These are phyloP conservation scores for Coturnix japonica DNA, from an alignment of 2,113 vertebrate genomes.

Conservation along the genomic window DNA sequence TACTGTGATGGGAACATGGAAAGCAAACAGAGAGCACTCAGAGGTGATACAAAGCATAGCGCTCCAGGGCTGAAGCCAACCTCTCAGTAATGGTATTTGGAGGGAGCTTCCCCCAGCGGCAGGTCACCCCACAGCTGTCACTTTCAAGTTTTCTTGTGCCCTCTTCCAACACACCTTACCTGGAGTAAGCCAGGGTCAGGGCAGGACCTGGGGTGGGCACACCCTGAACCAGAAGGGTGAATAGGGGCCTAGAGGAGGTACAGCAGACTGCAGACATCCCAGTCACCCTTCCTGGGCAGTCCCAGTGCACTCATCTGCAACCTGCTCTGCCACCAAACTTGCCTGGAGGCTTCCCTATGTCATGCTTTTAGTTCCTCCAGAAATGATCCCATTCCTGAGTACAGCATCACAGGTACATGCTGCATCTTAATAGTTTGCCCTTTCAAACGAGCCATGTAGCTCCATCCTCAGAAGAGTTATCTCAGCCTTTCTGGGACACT, in stretches of 20 bases:
- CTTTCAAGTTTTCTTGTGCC: not conserved
- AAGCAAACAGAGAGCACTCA: not conserved
- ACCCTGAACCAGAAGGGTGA: rapidly evolving
- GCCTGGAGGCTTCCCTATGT: not conserved
- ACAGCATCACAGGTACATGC: rapidly evolving
- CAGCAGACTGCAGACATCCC: not conserved
- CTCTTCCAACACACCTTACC: not conserved
- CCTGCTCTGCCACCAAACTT: not conserved
- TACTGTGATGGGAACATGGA: not conserved
- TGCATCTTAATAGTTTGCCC: not conserved
- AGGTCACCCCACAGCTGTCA: not conserved
- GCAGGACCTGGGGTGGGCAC: rapidly evolving
- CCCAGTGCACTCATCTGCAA: not conserved
- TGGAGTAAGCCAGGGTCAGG: not conserved
- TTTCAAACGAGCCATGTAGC: not conserved
- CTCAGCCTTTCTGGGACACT: not conserved
- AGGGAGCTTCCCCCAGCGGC: not conserved
- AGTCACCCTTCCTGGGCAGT: not conserved
- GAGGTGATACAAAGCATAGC: not conserved
- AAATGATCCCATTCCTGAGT: not conserved
- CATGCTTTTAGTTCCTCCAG: rapidly evolving
- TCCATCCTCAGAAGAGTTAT: not conserved
- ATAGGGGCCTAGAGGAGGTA: not conserved
- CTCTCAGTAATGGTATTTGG: not conserved
- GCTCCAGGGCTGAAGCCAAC: not conserved